Conservation (phyloP, 2,888 invertebrate species). For the Galerucella nymphaeae region DNA sequence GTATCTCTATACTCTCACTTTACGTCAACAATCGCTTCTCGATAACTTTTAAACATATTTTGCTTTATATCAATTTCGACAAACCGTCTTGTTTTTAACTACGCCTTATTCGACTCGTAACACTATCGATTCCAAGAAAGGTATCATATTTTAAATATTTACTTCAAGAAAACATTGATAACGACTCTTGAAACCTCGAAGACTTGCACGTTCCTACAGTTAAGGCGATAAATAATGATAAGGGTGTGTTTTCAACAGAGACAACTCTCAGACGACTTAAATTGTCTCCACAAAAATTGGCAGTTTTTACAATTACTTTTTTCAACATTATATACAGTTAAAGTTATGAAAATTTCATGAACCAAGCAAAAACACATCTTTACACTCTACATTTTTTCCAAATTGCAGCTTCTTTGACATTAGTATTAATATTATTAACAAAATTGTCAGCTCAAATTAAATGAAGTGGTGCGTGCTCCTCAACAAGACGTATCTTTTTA, state of each 20-base stretch:
- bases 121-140: conserved; percentile 22
- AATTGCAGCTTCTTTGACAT: no score
- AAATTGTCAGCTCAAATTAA: no score
- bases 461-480: no score
- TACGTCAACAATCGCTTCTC: no score
- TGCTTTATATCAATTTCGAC: no score
- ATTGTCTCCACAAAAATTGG: not conserved
- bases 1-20: no score
- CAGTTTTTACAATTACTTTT: not conserved
- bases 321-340: not conserved
- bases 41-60: no score
- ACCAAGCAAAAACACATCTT: no score
- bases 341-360: no score
- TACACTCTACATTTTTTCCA: no score
- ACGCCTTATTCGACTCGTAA: not conserved
- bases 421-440: no score
- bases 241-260: not conserved
- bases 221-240: conserved; percentile 9
- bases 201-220: conserved; percentile 24
- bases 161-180: conserved; percentile 24
- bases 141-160: conserved; percentile 31
- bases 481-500: no score
- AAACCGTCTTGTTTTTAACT: not conserved
- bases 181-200: conserved; percentile 19
- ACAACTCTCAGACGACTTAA: not conserved